Evolutionary conservation across 2,797 vertebrate genomes (phyloP).

Genomic region (Galago senegalensis): DNA sequence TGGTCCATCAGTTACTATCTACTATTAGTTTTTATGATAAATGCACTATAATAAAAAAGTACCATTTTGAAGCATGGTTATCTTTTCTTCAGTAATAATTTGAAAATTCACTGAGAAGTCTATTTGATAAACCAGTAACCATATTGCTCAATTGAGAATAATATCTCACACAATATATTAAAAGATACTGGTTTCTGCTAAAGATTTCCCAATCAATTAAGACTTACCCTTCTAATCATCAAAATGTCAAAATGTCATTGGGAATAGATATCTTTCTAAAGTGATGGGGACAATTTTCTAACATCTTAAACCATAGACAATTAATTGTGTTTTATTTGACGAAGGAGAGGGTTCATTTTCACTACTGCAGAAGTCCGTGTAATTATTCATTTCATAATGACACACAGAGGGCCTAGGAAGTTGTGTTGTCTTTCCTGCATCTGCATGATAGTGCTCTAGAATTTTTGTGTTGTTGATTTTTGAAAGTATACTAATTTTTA

Average conservation of each 20-base stretch:
- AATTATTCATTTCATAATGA: not conserved
- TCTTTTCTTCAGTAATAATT: conserved; percentile 4
- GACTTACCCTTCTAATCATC: not conserved
- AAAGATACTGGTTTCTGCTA: not conserved
- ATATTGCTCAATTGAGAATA: not conserved
- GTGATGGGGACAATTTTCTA: not conserved
- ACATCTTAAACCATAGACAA: not conserved
- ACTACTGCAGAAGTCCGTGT: not conserved
- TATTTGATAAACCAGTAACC: conserved; percentile 1
- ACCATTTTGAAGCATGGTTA: not conserved
- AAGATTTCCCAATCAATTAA: not conserved
- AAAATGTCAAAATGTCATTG: not conserved
- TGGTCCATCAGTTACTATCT: not conserved
- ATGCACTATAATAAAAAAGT: not conserved
- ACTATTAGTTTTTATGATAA: not conserved
- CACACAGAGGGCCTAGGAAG: not conserved
- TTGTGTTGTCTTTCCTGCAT: not conserved
- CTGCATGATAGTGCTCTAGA: not conserved
- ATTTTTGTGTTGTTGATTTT: not conserved
- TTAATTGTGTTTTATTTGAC: not conserved
- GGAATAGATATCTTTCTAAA: not conserved
- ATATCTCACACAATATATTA: not conserved
- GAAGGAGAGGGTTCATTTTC: not conserved
- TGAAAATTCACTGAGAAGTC: conserved; percentile 2
- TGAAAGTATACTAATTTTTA: not conserved